Evolutionary conservation across 2,113 vertebrate genomes (phyloP), one percentile per base, ranked within the genome.

Genomic region (Hippocampus barbouri): DNA sequence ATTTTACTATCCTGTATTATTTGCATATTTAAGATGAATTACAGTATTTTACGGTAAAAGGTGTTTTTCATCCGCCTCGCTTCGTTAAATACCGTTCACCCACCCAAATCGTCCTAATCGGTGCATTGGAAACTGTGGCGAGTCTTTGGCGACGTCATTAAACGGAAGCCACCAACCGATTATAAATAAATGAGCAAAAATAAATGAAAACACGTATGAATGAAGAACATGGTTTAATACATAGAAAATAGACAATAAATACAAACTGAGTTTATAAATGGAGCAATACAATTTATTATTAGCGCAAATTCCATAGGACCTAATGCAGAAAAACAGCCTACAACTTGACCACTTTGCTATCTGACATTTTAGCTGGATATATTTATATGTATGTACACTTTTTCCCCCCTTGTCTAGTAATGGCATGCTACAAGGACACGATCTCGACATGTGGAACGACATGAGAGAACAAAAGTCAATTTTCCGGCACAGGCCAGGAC

Each of bases 301-400:
- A 76, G 86, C 84, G 84, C 86, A 90, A 89, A 90, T 86, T 86
- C 84, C 85, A 79, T 47, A 23, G 85, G 78, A 84, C 87, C 85
- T 88, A 87, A 89, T 83, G 88, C 86, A 85, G 88, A 88, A 83
- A 89, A 85, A 56, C 8, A 85, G 85, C 77, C 82, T 88, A 90
- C 89, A 61, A 88, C 87, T 86, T 86, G 77, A 87, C 88, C 80
- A 83, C 75, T 80, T 88, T 73, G 79, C 80, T 88, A 89, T 86
- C 85, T 78, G 83, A 90, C 92, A 87, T 91, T 91, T 90, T 89
- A 90, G 87, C 90, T 86, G 81, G 59, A 90, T 92, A 87, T 90
- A 89, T 91, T 91, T 90, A 90, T 89, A 91, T 87, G 80, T 90
- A 89, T 92, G 70, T 91, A 91, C 89, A 93, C 66, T 71, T 83